Conservation (phyloP, 2,888 invertebrate species). For the Zeuzera pyrina region DNA sequence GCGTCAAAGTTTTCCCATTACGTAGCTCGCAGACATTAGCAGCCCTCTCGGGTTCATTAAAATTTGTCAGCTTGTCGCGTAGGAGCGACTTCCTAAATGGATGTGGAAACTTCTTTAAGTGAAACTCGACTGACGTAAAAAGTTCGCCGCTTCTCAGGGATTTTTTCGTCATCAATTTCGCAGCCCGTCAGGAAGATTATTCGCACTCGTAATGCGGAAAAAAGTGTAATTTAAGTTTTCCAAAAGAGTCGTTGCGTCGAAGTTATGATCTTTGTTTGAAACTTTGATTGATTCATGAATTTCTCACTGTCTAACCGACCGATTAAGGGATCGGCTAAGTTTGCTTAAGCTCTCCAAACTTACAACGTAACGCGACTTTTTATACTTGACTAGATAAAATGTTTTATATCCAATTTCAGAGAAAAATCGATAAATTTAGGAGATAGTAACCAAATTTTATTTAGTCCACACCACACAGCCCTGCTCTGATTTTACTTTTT, state of each 20-base stretch:
- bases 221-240: slow-evolving; percentile 71
- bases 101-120: slow-evolving; percentile 70
- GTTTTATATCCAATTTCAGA: too few relatives aligned
- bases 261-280: slow-evolving; percentile 69
- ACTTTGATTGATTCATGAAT: slow-evolving; percentile 70
- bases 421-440: too few relatives aligned
- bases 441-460: too few relatives aligned
- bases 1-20: slow-evolving; percentile 63
- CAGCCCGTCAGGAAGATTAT: slow-evolving; percentile 71
- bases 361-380: too few relatives aligned
- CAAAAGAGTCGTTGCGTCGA: slow-evolving; percentile 57
- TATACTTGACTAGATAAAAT: too few relatives aligned
- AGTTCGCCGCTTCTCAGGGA: slow-evolving; percentile 55
- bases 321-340: slow-evolving; percentile 30
- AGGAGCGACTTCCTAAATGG: slow-evolving; percentile 66
- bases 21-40: slow-evolving; percentile 63
- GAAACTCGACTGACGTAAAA: slow-evolving; percentile 71
- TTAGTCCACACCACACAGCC: too few relatives aligned
- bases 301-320: slow-evolving; percentile 33
- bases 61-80: slow-evolving; percentile 71
- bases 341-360: slow-evolving; percentile 1
- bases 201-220: slow-evolving; percentile 70
- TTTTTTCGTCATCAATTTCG: slow-evolving; percentile 68
- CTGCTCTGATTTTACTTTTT: too few relatives aligned
- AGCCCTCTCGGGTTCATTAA: slow-evolving; percentile 69